Conservation (phyloP, 2,888 invertebrate genomes). For the Tetropium fuscum region DNA sequence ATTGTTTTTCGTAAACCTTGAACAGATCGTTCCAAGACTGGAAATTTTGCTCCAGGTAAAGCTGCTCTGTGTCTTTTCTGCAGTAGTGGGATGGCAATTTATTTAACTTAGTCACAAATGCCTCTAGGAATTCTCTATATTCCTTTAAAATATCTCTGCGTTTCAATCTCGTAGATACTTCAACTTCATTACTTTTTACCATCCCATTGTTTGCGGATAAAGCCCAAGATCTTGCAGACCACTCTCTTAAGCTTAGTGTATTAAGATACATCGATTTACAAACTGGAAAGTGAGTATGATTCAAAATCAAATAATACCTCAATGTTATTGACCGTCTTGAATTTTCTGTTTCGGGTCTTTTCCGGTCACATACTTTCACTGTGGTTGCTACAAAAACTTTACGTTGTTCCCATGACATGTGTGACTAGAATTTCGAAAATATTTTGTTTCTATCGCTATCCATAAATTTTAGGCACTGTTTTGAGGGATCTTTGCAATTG, state of each 20-base stretch:
- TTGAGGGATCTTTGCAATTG: too few relatives aligned
- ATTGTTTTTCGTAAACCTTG: background rate
- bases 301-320: background rate
- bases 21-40: background rate
- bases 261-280: slow-evolving; percentile 3
- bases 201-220: background rate
- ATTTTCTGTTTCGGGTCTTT: background rate
- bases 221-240: background rate
- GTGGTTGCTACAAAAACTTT: slow-evolving; percentile 14
- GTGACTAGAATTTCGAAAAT: too few relatives aligned
- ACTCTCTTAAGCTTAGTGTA: background rate
- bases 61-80: background rate
- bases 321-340: background rate
- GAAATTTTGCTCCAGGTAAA: background rate
- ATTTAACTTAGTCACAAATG: background rate
- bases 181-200: background rate
- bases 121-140: background rate
- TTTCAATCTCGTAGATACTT: background rate
- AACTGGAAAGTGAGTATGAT: background rate
- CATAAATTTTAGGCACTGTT: too few relatives aligned
- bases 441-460: too few relatives aligned
- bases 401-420: slow-evolving; percentile 19
- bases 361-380: slow-evolving; percentile 2
- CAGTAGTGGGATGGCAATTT: background rate
- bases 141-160: background rate